Evolutionary conservation across 2,888 invertebrate genomes (phyloP).

Genomic region (Esperia sulphurella): DNA sequence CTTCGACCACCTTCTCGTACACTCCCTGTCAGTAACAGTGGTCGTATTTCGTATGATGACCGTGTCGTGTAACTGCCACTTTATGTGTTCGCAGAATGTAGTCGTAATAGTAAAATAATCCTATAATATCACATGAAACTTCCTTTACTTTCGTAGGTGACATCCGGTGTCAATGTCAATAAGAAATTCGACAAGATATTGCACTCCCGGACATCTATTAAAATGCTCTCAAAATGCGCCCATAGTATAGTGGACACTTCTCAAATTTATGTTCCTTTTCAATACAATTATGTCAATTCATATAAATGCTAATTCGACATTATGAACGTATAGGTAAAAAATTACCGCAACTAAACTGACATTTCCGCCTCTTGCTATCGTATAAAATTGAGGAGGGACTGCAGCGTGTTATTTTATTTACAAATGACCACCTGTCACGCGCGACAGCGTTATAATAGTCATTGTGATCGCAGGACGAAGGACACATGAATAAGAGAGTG

Average conservation of each 20-base stretch:
- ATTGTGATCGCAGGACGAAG: constrained; percentile 5
- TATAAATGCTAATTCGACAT: constrained; percentile 17
- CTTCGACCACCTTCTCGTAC: no score
- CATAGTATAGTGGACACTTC: constrained; percentile 2
- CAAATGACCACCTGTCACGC: constrained; percentile 44
- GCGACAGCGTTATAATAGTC: constrained; percentile 8
- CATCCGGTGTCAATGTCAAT: constrained; percentile 35
- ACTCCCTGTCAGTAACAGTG: not conserved
- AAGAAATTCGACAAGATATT: constrained; percentile 41
- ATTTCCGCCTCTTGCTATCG: constrained; percentile 24
- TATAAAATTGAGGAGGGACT: not conserved
- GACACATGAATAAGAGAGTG: constrained; percentile 12
- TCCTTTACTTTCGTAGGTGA: constrained; percentile 28
- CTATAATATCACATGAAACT: constrained; percentile 60
- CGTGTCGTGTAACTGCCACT: constrained; percentile 41
- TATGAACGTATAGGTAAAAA: constrained; percentile 21
- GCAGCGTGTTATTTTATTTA: constrained; percentile 15
- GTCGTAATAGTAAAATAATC: constrained; percentile 68
- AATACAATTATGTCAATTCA: constrained; percentile 5
- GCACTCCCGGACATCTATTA: constrained; percentile 19
- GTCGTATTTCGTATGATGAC: constrained; percentile 29
- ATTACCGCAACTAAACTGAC: constrained; percentile 21
- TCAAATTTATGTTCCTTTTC: constrained; percentile 4
- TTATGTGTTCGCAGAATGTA: constrained; percentile 63
- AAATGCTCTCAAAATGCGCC: constrained; percentile 1